Evolutionary conservation across 1,140 invertebrate species (phyloP).

Genomic region (Orchestia grillus): DNA sequence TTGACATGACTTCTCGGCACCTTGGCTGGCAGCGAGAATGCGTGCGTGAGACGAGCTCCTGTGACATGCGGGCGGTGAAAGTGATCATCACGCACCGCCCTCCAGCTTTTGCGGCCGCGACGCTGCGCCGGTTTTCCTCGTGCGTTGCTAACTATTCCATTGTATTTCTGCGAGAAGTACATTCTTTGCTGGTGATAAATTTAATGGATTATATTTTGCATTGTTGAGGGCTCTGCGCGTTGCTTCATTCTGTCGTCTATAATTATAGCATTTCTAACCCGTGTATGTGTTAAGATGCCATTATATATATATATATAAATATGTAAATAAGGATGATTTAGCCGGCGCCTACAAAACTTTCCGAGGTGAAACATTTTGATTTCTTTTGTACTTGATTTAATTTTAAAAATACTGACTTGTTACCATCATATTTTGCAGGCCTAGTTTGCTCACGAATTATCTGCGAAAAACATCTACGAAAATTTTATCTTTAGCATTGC

Average conservation of each 20-base stretch:
- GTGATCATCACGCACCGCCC: not conserved
- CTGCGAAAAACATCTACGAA: no score
- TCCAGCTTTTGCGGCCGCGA: not conserved
- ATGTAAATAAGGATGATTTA: no score
- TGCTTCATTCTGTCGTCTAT: not conserved
- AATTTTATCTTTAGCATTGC: no score
- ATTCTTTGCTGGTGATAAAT: not conserved
- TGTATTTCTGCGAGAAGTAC: not conserved
- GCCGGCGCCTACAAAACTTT: no score
- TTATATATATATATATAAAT: no score
- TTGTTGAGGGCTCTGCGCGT: not conserved
- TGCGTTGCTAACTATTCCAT: not conserved
- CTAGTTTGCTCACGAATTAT: no score
- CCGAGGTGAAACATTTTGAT: no score
- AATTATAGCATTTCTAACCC: not conserved
- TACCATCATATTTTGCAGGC: no score
- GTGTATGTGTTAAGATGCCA: not conserved
- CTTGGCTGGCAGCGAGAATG: not conserved
- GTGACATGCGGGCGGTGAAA: not conserved
- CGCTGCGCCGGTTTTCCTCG: not conserved
- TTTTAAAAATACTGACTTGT: no score
- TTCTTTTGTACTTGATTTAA: no score
- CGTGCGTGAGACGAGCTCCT: not conserved
- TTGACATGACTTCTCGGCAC: not conserved
- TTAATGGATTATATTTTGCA: not conserved